phyloP scores from a whole-genome alignment of 1,140 invertebrate species.

The Diorhabda elongata region DNA sequence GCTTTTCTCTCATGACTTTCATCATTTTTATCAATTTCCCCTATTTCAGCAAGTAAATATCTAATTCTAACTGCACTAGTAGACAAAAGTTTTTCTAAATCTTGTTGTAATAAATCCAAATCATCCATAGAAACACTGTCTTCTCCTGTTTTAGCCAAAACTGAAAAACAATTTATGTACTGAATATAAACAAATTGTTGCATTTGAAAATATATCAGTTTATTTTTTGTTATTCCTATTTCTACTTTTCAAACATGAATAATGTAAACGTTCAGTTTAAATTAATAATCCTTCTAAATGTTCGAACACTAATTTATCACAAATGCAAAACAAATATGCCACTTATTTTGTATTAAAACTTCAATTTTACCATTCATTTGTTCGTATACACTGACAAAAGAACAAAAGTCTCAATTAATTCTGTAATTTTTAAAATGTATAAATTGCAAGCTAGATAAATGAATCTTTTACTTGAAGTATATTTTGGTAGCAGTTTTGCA shows the following conservation, averaged over 20 bases:
- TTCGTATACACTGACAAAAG: too few relatives aligned
- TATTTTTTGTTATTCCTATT: too few relatives aligned
- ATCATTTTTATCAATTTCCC: constrained; percentile 65
- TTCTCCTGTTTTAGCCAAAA: constrained; percentile 57
- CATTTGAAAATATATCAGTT: too few relatives aligned
- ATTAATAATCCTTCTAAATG: too few relatives aligned
- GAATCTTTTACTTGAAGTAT: constrained; percentile 44
- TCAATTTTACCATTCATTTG: too few relatives aligned
- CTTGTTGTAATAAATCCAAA: constrained; percentile 77
- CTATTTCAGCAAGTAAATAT: constrained; percentile 72
- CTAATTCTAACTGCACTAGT: constrained; percentile 73
- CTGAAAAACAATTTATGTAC: constrained; percentile 34
- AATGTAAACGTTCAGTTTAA: too few relatives aligned
- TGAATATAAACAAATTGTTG: too few relatives aligned
- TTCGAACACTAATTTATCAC: too few relatives aligned
- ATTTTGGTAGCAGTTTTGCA: constrained; percentile 53
- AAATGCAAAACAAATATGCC: too few relatives aligned
- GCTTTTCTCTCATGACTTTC: constrained; percentile 62
- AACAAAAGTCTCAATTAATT: not conserved
- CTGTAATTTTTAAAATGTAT: not conserved
- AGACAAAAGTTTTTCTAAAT: constrained; percentile 82
- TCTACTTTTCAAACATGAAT: too few relatives aligned
- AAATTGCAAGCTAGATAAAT: too few relatives aligned
- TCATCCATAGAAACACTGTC: constrained; percentile 67
- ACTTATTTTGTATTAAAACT: too few relatives aligned